Conservation (phyloP, 2,113 vertebrate species). For the Muntiacus muntjak region DNA sequence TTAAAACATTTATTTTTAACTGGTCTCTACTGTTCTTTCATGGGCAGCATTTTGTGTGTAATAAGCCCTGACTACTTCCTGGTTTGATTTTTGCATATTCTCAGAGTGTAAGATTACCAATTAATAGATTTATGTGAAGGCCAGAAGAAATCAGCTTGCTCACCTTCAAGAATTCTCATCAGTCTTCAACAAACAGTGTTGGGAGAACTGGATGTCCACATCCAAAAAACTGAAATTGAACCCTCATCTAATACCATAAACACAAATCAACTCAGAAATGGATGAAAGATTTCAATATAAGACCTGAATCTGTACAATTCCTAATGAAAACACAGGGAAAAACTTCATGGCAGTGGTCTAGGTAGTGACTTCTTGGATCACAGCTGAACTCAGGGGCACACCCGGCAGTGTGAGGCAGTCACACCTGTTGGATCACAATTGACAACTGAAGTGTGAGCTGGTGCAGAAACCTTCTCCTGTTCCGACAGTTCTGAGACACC, state of each 20-base stretch:
- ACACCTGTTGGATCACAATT: fast-evolving
- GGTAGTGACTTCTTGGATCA: neutral
- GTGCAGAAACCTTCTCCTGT: too few relatives aligned
- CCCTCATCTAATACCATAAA: neutral
- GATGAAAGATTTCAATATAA: neutral
- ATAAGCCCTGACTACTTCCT: neutral
- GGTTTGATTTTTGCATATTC: neutral
- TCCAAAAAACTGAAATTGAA: neutral
- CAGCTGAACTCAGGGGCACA: neutral
- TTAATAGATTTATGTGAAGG: neutral
- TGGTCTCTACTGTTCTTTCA: neutral
- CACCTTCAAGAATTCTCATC: neutral
- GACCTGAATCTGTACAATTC: neutral
- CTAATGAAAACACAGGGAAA: neutral
- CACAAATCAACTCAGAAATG: neutral
- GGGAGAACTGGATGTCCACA: neutral
- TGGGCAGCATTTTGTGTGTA: neutral
- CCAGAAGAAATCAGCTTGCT: neutral
- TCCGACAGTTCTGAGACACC: too few relatives aligned
- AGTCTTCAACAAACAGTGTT: neutral
- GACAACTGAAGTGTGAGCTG: neutral
- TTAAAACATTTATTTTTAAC: neutral
- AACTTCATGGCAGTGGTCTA: neutral
- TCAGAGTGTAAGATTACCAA: neutral
- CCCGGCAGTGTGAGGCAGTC: fast-evolving